A percentile compares a stretch with the other conserved stretches of the same genome.
These are phyloP conservation scores for Aricia artaxerxes DNA, from an alignment of 2,888 invertebrate species.

Conservation along the genomic window DNA sequence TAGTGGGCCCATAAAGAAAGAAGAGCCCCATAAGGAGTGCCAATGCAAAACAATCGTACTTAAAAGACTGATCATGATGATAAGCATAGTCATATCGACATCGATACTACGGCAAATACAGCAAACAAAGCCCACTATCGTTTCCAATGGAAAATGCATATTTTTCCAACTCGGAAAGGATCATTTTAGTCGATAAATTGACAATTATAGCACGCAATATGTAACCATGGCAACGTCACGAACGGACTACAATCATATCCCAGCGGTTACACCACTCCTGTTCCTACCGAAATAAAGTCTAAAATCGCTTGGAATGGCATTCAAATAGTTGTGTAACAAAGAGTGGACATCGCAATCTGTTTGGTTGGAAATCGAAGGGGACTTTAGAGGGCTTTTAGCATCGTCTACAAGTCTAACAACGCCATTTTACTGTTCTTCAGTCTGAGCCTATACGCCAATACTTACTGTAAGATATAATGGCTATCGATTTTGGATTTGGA, in stretches of 20 bases:
- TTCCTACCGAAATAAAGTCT: conserved; percentile 35
- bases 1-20: too few relatives aligned
- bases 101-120: background rate
- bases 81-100: background rate
- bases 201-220: conserved; percentile 54
- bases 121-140: background rate
- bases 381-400: conserved; percentile 72
- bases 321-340: conserved; percentile 54
- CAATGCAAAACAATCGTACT: too few relatives aligned
- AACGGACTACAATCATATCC: conserved; percentile 46
- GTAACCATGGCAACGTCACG: conserved; percentile 72
- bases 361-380: conserved; percentile 67
- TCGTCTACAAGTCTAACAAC: conserved; percentile 59
- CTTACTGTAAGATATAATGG: conserved; percentile 25
- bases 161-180: conserved; percentile 25
- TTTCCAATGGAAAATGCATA: conserved; percentile 5
- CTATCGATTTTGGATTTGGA: conserved; percentile 29
- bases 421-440: conserved; percentile 37
- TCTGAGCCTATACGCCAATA: conserved; percentile 35
- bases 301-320: conserved; percentile 42
- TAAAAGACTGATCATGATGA: background rate
- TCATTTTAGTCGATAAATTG: conserved; percentile 32
- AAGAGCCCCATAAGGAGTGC: too few relatives aligned
- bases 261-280: conserved; percentile 40
- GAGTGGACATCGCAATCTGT: conserved; percentile 73